Evolutionary conservation across 2,888 invertebrate species (phyloP).

Genomic region (Asteroscopus sphinx): DNA sequence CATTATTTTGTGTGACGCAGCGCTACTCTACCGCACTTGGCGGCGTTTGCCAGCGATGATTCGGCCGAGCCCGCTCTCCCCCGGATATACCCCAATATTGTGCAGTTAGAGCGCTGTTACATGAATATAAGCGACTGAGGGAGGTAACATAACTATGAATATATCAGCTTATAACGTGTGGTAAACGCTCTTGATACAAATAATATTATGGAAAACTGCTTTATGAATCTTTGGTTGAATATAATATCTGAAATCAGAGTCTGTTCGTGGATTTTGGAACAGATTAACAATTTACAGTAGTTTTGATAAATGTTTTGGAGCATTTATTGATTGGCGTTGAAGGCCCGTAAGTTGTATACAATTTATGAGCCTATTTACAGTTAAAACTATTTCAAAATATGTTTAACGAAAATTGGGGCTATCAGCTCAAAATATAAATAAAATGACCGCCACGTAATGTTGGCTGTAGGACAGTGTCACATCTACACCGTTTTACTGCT

Average conservation of each 20-base stretch:
- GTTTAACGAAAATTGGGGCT: background rate
- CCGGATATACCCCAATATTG: conserved; percentile 54
- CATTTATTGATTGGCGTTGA: background rate
- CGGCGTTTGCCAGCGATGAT: conserved; percentile 37
- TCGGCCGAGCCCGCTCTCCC: conserved; percentile 42
- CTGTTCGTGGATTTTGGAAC: no score
- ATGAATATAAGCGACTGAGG: conserved; percentile 32
- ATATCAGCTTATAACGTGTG: conserved; percentile 13
- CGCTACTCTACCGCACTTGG: conserved; percentile 52
- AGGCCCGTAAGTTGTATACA: background rate
- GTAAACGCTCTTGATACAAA: conserved; percentile 1
- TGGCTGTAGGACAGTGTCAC: conserved; percentile 7
- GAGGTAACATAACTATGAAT: conserved; percentile 16
- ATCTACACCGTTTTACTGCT: conserved; percentile 34
- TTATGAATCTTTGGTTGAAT: background rate
- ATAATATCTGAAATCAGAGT: background rate
- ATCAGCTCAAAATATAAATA: conserved; percentile 8
- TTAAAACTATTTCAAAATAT: conserved; percentile 5
- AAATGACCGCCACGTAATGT: conserved; percentile 13
- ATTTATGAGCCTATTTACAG: no score
- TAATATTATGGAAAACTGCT: conserved; percentile 3
- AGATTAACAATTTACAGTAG: no score
- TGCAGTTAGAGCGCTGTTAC: conserved; percentile 35
- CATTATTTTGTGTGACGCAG: conserved; percentile 74
- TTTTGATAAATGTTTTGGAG: no score